phyloP scores from a whole-genome alignment of 1,140 invertebrate genomes.

The Riptortus pedestris region DNA sequence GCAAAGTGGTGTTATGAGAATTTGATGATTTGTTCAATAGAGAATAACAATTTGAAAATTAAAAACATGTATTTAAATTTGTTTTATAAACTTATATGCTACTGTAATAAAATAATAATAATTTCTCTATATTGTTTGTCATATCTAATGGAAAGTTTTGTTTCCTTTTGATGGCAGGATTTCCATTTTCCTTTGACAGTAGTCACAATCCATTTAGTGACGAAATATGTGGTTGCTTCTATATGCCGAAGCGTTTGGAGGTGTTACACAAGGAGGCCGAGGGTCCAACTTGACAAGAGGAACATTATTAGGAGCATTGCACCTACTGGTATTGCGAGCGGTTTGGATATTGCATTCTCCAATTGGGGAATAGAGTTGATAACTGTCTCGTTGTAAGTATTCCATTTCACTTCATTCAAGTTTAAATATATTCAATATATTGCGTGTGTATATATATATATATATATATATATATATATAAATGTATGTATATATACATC shows the following conservation, averaged over 20 bases:
- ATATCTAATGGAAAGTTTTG: no score
- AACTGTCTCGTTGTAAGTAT: slow-evolving; percentile 77
- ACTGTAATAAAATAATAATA: background rate
- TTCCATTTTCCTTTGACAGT: slow-evolving; percentile 73
- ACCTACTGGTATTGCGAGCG: slow-evolving; percentile 77
- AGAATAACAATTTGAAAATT: no score
- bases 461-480: no score
- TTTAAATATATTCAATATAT: slow-evolving; percentile 9
- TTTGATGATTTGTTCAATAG: no score
- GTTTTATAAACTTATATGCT: background rate
- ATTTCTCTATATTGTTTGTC: no score
- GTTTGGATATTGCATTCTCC: slow-evolving; percentile 91
- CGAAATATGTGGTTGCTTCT: slow-evolving; percentile 70
- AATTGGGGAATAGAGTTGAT: slow-evolving; percentile 93
- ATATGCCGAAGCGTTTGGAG: slow-evolving; percentile 52
- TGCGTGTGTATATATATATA: slow-evolving; percentile 6
- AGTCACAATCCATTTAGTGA: slow-evolving; percentile 68
- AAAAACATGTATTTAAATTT: background rate
- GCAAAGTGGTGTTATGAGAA: no score
- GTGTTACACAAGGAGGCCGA: slow-evolving; percentile 47
- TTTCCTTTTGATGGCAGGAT: slow-evolving; percentile 47
- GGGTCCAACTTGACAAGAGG: slow-evolving; percentile 56
- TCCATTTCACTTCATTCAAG: no score
- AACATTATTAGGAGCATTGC: slow-evolving; percentile 52
- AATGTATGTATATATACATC: no score